A percentile compares a stretch with the other conserved stretches of the same genome.
Evolutionary conservation across 2,888 invertebrate species (phyloP).

Genomic region (Aleiodes leptofemur): DNA sequence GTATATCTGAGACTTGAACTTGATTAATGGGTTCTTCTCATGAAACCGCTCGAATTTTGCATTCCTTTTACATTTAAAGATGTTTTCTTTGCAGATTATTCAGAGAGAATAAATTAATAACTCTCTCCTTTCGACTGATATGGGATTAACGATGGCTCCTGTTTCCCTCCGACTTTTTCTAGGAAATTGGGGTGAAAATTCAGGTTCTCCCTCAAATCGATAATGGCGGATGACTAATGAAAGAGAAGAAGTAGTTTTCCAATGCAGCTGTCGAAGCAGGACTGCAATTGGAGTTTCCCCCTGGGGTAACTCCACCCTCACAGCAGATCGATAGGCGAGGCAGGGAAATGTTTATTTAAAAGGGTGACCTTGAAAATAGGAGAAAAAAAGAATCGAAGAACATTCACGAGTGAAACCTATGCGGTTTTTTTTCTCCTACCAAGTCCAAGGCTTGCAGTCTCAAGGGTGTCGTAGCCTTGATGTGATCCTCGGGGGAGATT

Average conservation of each 20-base stretch:
- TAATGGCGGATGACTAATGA: constrained; percentile 5
- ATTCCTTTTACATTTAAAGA: background rate
- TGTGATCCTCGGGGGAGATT: too few species aligned
- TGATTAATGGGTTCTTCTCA: too few species aligned
- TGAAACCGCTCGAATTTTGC: background rate
- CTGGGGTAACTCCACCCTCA: constrained; percentile 13
- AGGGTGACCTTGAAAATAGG: constrained; percentile 14
- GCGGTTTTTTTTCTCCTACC: constrained; percentile 1
- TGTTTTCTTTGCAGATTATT: background rate
- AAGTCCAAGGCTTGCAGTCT: constrained; percentile 6
- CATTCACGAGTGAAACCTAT: background rate
- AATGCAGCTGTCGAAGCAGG: constrained; percentile 32
- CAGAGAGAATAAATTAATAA: background rate
- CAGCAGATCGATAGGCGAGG: constrained; percentile 28
- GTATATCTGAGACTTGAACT: background rate
- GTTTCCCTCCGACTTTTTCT: too few species aligned
- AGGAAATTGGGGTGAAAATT: background rate
- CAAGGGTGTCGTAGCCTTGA: too few species aligned
- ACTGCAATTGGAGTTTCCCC: constrained; percentile 4
- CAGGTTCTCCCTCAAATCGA: background rate
- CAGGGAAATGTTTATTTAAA: background rate
- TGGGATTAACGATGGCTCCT: too few species aligned
- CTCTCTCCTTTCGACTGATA: too few species aligned
- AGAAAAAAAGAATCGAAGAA: background rate
- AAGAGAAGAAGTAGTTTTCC: constrained; percentile 21